Evolutionary conservation across 1,140 invertebrate species (phyloP).

Genomic region (Plutomurus gul): DNA sequence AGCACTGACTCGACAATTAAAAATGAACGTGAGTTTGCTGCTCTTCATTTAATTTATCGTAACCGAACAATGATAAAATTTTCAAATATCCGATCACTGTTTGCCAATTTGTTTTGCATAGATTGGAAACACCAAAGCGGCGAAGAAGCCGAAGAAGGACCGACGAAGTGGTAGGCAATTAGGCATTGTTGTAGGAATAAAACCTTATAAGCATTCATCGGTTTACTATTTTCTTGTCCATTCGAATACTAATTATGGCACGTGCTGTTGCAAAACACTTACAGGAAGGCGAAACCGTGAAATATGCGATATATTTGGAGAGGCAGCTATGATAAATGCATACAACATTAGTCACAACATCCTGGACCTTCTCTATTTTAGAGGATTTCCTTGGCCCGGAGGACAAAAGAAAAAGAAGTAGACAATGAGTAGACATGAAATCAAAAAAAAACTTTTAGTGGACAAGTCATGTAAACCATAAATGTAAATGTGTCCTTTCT

Average conservation of each 20-base stretch:
- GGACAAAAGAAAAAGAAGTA: slow-evolving; percentile 72
- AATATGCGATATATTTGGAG: slow-evolving; percentile 52
- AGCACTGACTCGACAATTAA: no score
- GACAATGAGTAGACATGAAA: no score
- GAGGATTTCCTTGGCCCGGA: slow-evolving; percentile 82
- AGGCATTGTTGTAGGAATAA: not conserved
- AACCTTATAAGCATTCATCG: not conserved
- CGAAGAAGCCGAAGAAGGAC: slow-evolving; percentile 58
- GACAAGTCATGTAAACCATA: no score
- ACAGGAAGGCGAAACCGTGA: slow-evolving; percentile 46
- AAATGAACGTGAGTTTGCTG: no score
- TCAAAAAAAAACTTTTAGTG: no score
- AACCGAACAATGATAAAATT: no score
- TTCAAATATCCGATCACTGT: no score
- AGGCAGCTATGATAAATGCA: slow-evolving; percentile 79
- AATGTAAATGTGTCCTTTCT: no score
- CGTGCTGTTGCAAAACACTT: no score
- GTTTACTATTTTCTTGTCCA: not conserved
- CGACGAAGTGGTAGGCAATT: slow-evolving; percentile 12
- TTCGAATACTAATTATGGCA: not conserved
- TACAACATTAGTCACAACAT: slow-evolving; percentile 87
- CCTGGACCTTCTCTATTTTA: slow-evolving; percentile 73
- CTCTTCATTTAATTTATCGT: no score
- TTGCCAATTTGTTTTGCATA: no score
- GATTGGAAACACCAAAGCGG: slow-evolving; percentile 63